Base-by-base conservation (phyloP, 2,888 invertebrate species). In the Alloscopus bannaensis region DNA sequence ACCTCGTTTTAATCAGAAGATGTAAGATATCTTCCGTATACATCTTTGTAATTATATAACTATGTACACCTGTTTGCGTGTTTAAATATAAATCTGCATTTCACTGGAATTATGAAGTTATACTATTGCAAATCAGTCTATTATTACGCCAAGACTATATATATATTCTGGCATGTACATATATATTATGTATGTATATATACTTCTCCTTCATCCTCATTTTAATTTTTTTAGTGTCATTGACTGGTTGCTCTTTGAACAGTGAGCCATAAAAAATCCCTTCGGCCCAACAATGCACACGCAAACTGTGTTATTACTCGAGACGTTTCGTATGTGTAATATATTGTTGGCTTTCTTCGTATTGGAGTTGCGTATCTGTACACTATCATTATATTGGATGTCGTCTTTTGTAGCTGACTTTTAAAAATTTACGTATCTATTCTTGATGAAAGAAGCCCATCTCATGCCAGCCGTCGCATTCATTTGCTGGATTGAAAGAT, bases 201-300 rank as follows among this genome's bases (percentile, higher is more conserved):
- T 28, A 55, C 28, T 26, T 28, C 22, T 55, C 55, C 8, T 55
- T 28, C n/a, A n/a, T 55, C 22, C 28, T 55, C 55, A 26, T 55
- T 55, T 55, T 28, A 26, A 28, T 28, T 47, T n/a, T 47, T 47
- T 2, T 13, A 18, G 55, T 55, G 55, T 55, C 55, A 55, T 55
- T 55, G 55, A 55, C 55, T 55, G 55, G 24, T 55, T 26, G 28
- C 55, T 55, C 28, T 55, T 26, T 55, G 55, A 55, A 28, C 28
- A 26, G 28, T 13, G n/a, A n/a, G n/a, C n/a, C n/a, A n/a, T n/a
- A n/a, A n/a, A 28, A 55, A 55, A 55, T 55, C 3, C 6, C 55
- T 28, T 55, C 28, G 55, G 55, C 55, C 28, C 28, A 28, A 26
- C 24, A 55, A 24, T 26, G 28, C 55, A 13, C 47, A 47, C n/a